Conservation (phyloP, 2,797 vertebrate species). For the Vireo griseus region DNA sequence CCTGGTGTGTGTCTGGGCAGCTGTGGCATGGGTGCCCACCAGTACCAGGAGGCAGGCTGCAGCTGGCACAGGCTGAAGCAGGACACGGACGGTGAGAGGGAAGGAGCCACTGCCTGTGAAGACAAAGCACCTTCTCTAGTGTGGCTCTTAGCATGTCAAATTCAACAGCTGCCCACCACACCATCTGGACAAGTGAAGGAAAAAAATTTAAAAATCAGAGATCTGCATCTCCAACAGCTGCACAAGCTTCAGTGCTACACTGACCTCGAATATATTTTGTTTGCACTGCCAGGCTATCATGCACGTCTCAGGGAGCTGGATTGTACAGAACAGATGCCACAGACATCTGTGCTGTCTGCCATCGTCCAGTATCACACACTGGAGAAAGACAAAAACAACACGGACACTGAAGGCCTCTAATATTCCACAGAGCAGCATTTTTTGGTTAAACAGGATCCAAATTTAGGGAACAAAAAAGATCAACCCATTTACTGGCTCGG, state of each 20-base stretch:
- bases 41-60: not conserved
- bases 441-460: not conserved
- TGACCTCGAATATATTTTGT: not conserved
- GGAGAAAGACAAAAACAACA: not conserved
- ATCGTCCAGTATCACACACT: rapidly evolving
- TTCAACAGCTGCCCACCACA: not conserved
- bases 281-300: not conserved
- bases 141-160: not conserved
- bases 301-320: not conserved
- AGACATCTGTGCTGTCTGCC: not conserved
- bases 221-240: not conserved
- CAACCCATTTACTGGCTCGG: not conserved
- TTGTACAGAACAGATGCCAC: not conserved
- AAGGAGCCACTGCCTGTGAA: not conserved
- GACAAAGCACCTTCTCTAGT: not conserved
- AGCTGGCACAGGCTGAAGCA: rapidly evolving
- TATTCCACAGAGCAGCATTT: not conserved
- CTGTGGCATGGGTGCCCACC: rapidly evolving
- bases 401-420: rapidly evolving
- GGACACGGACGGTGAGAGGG: rapidly evolving
- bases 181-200: not conserved
- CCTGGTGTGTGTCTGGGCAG: not conserved
- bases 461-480: not conserved
- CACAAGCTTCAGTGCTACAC: not conserved
- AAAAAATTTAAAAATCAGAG: not conserved